Evolutionary conservation across 2,888 invertebrate genomes (phyloP).

Genomic region (Morpho achilles): DNA sequence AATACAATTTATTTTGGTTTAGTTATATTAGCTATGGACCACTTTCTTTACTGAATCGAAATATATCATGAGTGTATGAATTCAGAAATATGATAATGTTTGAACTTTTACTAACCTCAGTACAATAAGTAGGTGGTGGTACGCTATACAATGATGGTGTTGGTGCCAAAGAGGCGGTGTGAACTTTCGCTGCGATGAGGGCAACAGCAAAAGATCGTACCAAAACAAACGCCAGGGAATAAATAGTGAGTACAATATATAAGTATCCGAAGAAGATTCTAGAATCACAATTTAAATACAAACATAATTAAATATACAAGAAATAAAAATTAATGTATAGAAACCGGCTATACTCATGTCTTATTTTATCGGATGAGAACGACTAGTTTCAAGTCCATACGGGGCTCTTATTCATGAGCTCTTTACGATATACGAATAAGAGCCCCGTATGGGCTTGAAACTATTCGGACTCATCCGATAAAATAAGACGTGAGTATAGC

Average conservation of each 20-base stretch:
- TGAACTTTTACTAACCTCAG: slow-evolving; percentile 60
- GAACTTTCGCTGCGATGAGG: slow-evolving; percentile 72
- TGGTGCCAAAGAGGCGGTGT: slow-evolving; percentile 68
- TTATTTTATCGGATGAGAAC: neutral
- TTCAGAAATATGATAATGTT: neutral
- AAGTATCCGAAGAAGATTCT: slow-evolving; percentile 42
- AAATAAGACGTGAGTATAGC: too few relatives aligned
- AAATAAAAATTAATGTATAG: too few relatives aligned
- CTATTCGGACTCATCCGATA: too few relatives aligned
- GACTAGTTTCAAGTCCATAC: too few relatives aligned
- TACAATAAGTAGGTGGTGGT: slow-evolving; percentile 70
- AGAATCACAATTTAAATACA: slow-evolving; percentile 11
- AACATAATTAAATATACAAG: neutral
- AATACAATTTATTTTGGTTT: too few relatives aligned
- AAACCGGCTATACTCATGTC: neutral
- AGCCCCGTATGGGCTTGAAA: too few relatives aligned
- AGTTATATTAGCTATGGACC: too few relatives aligned
- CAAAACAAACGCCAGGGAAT: slow-evolving; percentile 25
- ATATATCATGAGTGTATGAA: neutral
- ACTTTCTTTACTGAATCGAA: too few relatives aligned
- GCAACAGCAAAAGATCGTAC: slow-evolving; percentile 72
- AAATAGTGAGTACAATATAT: slow-evolving; percentile 36
- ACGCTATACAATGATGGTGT: slow-evolving; percentile 76
- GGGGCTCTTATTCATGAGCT: too few relatives aligned
- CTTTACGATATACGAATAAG: too few relatives aligned